phyloP scores from a whole-genome alignment of 2,797 vertebrate species.

The Poeciliopsis gracilis region DNA sequence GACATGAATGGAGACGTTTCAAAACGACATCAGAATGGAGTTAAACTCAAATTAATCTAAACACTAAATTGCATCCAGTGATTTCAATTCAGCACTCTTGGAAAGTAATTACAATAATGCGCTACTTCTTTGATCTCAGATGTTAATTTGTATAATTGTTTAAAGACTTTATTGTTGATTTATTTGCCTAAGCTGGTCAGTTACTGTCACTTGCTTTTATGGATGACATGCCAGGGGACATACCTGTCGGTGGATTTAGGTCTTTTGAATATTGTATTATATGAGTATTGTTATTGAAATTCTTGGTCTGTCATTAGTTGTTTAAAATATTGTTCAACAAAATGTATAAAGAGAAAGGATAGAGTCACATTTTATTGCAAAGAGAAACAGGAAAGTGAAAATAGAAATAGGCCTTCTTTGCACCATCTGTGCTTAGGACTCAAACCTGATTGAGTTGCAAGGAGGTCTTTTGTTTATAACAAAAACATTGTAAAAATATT shows the following conservation, averaged over 20 bases:
- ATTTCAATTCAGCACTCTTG: not conserved
- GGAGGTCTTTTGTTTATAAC: not conserved
- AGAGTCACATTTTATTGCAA: not conserved
- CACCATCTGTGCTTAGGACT: not conserved
- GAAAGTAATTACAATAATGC: not conserved
- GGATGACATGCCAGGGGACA: no score
- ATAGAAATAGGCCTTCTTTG: not conserved
- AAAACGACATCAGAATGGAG: slow-evolving; percentile 7
- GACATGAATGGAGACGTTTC: slow-evolving; percentile 19
- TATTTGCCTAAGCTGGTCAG: not conserved
- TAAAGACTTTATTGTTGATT: not conserved
- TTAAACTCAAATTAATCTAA: slow-evolving; percentile 6
- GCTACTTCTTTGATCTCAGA: not conserved
- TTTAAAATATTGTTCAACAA: not conserved
- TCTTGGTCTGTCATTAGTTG: not conserved
- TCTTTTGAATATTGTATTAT: not conserved
- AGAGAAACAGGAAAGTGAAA: not conserved
- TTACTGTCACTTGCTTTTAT: not conserved
- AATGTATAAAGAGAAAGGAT: not conserved
- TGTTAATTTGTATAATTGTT: not conserved
- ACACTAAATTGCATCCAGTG: not conserved
- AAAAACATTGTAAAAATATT: not conserved
- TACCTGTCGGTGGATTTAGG: not conserved
- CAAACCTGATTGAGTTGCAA: not conserved
- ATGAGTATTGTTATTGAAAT: not conserved